phyloP scores from a whole-genome alignment of 2,888 invertebrate species.

The Xanthia togata region DNA sequence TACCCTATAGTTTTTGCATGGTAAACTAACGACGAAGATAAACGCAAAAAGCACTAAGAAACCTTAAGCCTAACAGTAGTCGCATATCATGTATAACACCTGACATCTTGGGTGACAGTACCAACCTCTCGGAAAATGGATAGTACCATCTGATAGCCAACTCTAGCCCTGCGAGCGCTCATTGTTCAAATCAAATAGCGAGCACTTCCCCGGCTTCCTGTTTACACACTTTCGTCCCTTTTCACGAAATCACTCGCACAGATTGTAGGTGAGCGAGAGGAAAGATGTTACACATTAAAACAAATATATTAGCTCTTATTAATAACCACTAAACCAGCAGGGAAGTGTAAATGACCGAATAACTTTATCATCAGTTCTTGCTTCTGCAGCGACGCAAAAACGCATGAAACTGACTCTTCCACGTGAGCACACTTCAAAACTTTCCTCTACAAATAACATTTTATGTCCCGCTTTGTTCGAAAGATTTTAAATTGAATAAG shows the following conservation, averaged over 20 bases:
- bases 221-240: too few relatives aligned
- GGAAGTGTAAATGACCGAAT: neutral
- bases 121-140: too few relatives aligned
- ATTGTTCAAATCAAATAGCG: too few relatives aligned
- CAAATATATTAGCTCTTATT: neutral
- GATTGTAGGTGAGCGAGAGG: too few relatives aligned
- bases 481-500: constrained; percentile 66
- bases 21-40: neutral
- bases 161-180: too few relatives aligned
- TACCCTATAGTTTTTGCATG: neutral
- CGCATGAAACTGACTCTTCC: constrained; percentile 21
- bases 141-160: too few relatives aligned
- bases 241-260: too few relatives aligned
- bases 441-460: constrained; percentile 48
- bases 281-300: neutral
- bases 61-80: neutral
- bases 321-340: neutral
- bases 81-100: too few relatives aligned
- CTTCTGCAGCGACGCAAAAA: constrained; percentile 20
- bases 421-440: constrained; percentile 44
- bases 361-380: neutral
- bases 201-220: too few relatives aligned
- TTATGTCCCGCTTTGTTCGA: constrained; percentile 54
- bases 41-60: neutral
- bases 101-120: too few relatives aligned